phyloP scores from a whole-genome alignment of 2,113 vertebrate genomes.

The Odontophorus gujanensis region DNA sequence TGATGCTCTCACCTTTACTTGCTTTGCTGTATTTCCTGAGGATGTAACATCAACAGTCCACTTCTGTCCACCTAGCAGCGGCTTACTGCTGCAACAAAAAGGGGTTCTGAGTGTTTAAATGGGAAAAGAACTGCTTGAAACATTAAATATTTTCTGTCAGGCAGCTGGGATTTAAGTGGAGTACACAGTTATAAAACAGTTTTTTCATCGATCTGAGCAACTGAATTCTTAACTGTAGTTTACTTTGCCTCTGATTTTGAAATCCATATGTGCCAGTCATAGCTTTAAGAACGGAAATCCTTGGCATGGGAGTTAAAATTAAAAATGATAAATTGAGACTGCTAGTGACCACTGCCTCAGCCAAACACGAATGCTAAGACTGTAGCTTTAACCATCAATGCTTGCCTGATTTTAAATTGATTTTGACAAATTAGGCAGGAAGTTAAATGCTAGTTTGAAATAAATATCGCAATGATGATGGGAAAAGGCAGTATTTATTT shows the following conservation, averaged over 20 bases:
- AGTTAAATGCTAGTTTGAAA: constrained; percentile 82
- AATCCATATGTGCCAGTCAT: constrained; percentile 76
- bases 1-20: neutral
- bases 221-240: constrained; percentile 73
- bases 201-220: constrained; percentile 68
- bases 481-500: constrained; percentile 74
- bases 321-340: constrained; percentile 73
- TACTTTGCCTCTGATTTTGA: constrained; percentile 79
- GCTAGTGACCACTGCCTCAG: constrained; percentile 54
- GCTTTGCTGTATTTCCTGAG: neutral
- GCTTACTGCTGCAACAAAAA: constrained; percentile 40
- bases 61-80: neutral
- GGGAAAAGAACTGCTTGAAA: constrained; percentile 32
- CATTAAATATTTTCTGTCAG: constrained; percentile 60
- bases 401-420: constrained; percentile 80
- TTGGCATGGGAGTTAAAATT: constrained; percentile 71
- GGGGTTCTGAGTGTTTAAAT: constrained; percentile 15
- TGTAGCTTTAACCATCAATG: constrained; percentile 45
- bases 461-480: constrained; percentile 81
- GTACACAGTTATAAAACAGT: constrained; percentile 51
- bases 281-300: constrained; percentile 68
- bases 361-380: constrained; percentile 44
- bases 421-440: constrained; percentile 80
- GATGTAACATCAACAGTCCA: neutral
- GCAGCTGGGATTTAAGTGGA: constrained; percentile 63